Conservation (phyloP, 2,888 invertebrate species). For the Anorthoa munda region DNA sequence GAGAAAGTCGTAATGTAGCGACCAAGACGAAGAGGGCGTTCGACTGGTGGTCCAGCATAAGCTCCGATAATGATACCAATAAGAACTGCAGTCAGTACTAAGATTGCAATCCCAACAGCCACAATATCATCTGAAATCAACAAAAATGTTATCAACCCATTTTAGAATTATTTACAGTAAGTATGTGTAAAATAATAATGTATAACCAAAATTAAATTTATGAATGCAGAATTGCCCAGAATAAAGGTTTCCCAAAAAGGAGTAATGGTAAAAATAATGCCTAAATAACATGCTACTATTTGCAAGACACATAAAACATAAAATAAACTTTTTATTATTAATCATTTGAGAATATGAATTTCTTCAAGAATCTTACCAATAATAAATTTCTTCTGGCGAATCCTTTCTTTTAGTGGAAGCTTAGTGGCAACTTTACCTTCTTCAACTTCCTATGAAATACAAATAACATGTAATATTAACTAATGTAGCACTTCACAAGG, state of each 20-base stretch:
- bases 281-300: not conserved
- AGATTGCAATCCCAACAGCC: slow-evolving; percentile 90
- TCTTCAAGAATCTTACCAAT: slow-evolving; percentile 86
- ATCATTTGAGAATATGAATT: not conserved
- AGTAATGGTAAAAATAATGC: not conserved
- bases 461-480: not conserved
- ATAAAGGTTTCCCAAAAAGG: not conserved
- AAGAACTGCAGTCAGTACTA: slow-evolving; percentile 92
- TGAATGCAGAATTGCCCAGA: not conserved
- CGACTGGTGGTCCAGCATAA: slow-evolving; percentile 86
- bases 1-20: slow-evolving; percentile 94
- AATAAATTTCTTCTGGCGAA: slow-evolving; percentile 93
- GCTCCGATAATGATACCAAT: slow-evolving; percentile 92
- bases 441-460: slow-evolving; percentile 87
- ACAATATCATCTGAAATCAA: slow-evolving; percentile 88
- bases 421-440: slow-evolving; percentile 89
- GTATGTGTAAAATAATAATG: not conserved
- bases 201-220: not conserved
- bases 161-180: not conserved
- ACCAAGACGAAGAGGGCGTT: slow-evolving; percentile 93
- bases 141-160: not conserved
- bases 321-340: not conserved
- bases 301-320: not conserved
- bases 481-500: not conserved
- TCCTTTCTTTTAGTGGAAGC: slow-evolving; percentile 90